Percentiles rank a stretch among this genome's conserved stretches.
phyloP scores from a whole-genome alignment of 30 jellyfish, hydroid and myxozoan genomes.

The Nemopilema nomurai region DNA sequence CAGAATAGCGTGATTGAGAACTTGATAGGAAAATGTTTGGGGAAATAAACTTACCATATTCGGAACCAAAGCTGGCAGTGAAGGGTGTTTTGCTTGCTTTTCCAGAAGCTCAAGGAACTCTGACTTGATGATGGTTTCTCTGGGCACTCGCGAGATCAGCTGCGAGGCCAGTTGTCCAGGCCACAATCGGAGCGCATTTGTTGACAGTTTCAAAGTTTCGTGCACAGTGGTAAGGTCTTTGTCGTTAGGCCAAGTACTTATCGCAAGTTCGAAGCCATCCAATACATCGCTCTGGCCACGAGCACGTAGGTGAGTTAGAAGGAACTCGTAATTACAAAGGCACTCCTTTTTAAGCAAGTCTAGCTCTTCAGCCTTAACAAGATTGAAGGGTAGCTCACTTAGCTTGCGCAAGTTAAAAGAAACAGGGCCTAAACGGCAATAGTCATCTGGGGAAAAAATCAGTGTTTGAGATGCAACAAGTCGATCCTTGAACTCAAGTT shows the following conservation, averaged over 20 bases:
- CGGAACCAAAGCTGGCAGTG: constrained; percentile 65
- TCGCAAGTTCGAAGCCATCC: constrained; percentile 51
- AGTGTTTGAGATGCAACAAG: constrained; percentile 69
- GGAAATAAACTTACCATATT: constrained; percentile 20
- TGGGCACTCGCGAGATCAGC: constrained; percentile 59
- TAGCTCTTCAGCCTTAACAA: constrained; percentile 49
- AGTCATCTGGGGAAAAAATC: constrained; percentile 38
- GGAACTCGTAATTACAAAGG: constrained; percentile 71
- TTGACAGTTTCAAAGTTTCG: constrained; percentile 60
- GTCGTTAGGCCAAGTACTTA: constrained; percentile 54
- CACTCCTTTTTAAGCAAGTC: constrained; percentile 53
- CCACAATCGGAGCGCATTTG: constrained; percentile 65
- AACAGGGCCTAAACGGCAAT: constrained; percentile 46
- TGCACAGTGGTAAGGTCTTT: constrained; percentile 46
- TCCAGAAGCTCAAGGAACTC: constrained; percentile 33
- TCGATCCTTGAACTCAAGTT: constrained; percentile 33
- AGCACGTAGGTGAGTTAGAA: constrained; percentile 66
- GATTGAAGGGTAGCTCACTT: constrained; percentile 76
- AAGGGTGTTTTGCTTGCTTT: constrained; percentile 53
- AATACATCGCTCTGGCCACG: constrained; percentile 52
- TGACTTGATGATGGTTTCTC: constrained; percentile 11
- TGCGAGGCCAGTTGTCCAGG: constrained; percentile 82
- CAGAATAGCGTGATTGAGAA: neutral
- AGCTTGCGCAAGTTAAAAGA: constrained; percentile 71
- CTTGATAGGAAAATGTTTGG: too few species aligned